Percentiles rank a stretch among this genome's conserved stretches.
These are phyloP conservation scores for Lagodon rhomboides DNA, from an alignment of 2,797 vertebrate species.

Conservation along the genomic window DNA sequence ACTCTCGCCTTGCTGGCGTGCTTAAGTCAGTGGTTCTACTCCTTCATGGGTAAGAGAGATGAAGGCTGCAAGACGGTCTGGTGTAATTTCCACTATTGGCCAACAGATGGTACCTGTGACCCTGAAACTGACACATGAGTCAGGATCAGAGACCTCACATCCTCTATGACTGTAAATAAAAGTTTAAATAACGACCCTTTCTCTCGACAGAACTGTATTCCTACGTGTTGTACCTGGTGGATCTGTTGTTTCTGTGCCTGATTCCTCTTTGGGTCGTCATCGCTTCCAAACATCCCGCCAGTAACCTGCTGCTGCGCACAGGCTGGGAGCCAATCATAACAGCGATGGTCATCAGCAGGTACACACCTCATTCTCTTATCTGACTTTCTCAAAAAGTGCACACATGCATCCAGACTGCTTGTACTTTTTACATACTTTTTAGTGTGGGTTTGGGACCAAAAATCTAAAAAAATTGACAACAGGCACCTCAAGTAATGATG, in stretches of 20 bases:
- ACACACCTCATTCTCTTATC: not conserved
- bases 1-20: slow-evolving; percentile 92
- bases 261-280: slow-evolving; percentile 93
- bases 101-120: slow-evolving; percentile 23
- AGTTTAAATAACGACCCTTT: not conserved
- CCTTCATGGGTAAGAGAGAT: slow-evolving; percentile 86
- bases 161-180: not conserved
- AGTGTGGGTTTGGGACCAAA: too few relatives aligned
- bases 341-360: slow-evolving; percentile 97
- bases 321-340: slow-evolving; percentile 97
- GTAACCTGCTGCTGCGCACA: slow-evolving; percentile 90
- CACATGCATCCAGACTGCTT: not conserved
- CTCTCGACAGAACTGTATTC: slow-evolving; percentile 86
- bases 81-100: slow-evolving; percentile 10
- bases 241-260: slow-evolving; percentile 89
- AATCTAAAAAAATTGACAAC: too few relatives aligned
- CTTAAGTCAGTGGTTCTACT: slow-evolving; percentile 92
- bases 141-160: not conserved
- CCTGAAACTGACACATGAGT: not conserved
- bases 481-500: too few relatives aligned
- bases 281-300: slow-evolving; percentile 91
- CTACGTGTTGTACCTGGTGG: slow-evolving; percentile 91
- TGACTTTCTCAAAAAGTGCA: not conserved
- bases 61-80: not conserved
- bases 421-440: not conserved